Evolutionary conservation across 2,888 invertebrate species (phyloP), one percentile per base, ranked within the genome.

Genomic region (Mesoligia furuncula): DNA sequence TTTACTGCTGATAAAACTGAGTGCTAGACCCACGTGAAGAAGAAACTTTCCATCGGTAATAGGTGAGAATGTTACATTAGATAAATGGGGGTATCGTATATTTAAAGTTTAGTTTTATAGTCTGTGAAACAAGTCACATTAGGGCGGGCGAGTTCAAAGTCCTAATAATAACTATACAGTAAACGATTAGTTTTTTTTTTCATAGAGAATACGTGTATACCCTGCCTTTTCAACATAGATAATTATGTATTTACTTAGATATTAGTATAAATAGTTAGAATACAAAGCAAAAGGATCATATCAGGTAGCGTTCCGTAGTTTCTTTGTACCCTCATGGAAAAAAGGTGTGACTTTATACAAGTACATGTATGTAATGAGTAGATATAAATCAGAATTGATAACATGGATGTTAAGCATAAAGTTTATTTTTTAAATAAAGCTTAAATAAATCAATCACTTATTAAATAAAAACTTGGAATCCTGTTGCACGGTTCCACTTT

Each of bases 1-100:
- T 64, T 73, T 61, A 75, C 82, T 73, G 73, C 69, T 65, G 75
- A 79, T 79, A 85, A 62, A 82, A 82, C 59, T 70, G 65, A 72
- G 72, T 70, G 73, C 70, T 71, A 36, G 6, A 71, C 75, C 39
- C 61, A 57, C 69, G 72, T 64, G 36, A 6, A 68, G n/a, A 57
- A 24, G 20, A 66, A 82, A 79, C 64, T 75, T 75, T 67, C 67
- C 42, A 79, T 79, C 78, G 73, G 36, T 67, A 71, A 77, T 82
- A 77, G 78, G 81, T 83, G 78, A 83, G 68, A 72, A 72, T 81
- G 72, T 68, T n/a, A 57, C 62, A 51, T 51, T 42, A 51, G 42
- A 66, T 77, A 57, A 77, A 70, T 65, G 48, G 67, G 42, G 8
- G 36, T 48, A n/a, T 48, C 59, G 76, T 79, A 74, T 80, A n/a